Evolutionary conservation across 2,888 invertebrate genomes (phyloP).

Genomic region (Caenorhabditis sulstoni): DNA sequence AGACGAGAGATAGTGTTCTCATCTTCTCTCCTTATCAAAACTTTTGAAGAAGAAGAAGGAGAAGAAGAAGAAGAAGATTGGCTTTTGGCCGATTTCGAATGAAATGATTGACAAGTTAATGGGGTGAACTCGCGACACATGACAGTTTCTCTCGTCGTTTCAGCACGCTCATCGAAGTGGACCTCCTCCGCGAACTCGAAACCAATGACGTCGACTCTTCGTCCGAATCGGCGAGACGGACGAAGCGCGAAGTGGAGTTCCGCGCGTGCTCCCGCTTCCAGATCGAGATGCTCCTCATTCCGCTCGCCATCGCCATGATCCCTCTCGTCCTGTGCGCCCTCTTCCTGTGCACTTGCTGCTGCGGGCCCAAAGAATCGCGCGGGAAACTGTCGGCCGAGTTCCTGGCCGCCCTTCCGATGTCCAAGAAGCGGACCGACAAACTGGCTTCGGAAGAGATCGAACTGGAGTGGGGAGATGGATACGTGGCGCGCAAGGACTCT

Average conservation of each 20-base stretch:
- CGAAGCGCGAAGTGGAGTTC: constrained; percentile 60
- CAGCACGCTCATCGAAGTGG: constrained; percentile 55
- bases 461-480: constrained; percentile 70
- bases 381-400: constrained; percentile 71
- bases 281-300: constrained; percentile 73
- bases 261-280: constrained; percentile 67
- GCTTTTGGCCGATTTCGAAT: constrained; percentile 42
- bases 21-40: constrained; percentile 36
- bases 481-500: constrained; percentile 71
- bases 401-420: constrained; percentile 63
- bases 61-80: constrained; percentile 38
- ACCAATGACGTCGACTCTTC: constrained; percentile 24
- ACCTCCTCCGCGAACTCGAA: constrained; percentile 60
- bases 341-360: constrained; percentile 77
- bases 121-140: background rate
- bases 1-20: constrained; percentile 28
- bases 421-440: constrained; percentile 41
- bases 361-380: constrained; percentile 77
- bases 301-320: constrained; percentile 76
- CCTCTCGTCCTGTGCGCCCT: constrained; percentile 75
- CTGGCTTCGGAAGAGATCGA: constrained; percentile 67
- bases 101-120: constrained; percentile 47
- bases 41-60: constrained; percentile 53
- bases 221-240: background rate
- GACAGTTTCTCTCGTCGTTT: background rate